Conservation (phyloP, 1,140 invertebrate species). For the Trichogramma pretiosum region DNA sequence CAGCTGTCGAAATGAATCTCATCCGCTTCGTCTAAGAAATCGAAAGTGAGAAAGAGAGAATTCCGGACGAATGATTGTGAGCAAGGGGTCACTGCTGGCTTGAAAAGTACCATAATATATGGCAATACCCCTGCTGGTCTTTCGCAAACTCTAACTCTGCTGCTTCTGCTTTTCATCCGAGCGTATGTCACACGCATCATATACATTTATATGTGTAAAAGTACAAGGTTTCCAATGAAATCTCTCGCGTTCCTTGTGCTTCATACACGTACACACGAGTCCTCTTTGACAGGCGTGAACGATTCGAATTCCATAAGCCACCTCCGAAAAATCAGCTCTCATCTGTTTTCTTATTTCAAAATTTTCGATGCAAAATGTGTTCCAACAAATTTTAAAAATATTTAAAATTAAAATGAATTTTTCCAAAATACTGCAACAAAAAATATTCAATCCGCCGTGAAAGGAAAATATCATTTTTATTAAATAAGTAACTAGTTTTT, state of each 20-base stretch:
- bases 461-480: no score
- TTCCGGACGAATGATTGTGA: no score
- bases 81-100: conserved; percentile 5
- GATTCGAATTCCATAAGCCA: conserved; percentile 29
- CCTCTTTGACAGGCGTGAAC: not conserved
- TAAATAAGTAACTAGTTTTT: no score
- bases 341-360: conserved; percentile 15
- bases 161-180: conserved; percentile 17
- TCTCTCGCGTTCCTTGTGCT: conserved; percentile 32
- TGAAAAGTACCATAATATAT: conserved; percentile 41
- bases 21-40: no score
- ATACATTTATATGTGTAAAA: no score
- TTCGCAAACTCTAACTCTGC: conserved; percentile 30
- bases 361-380: not conserved
- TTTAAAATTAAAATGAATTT: not conserved
- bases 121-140: conserved; percentile 36
- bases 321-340: conserved; percentile 13
- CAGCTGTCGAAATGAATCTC: no score
- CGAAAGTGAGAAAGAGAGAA: conserved; percentile 18
- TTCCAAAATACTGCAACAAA: not conserved
- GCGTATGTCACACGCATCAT: no score
- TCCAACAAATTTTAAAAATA: not conserved
- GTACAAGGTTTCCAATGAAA: conserved; percentile 38
- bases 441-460: not conserved
- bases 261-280: conserved; percentile 28